A percentile compares a stretch with the other conserved stretches of the same genome.
These are phyloP conservation scores for Xiphophorus maculatus DNA, from an alignment of 2,113 vertebrate genomes.

Conservation along the genomic window DNA sequence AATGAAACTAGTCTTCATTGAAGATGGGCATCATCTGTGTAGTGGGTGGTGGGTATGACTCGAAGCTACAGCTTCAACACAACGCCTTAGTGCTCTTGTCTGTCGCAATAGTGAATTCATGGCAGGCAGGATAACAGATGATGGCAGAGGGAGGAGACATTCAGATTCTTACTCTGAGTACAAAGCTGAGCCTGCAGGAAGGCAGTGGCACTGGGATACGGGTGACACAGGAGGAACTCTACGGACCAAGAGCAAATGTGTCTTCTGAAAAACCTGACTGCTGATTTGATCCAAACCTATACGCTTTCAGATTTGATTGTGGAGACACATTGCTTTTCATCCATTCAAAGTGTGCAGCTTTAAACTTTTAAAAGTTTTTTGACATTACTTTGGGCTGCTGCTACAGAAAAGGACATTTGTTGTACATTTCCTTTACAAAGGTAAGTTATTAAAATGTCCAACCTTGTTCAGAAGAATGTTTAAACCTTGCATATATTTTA, in stretches of 20 bases:
- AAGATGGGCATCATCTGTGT: too few relatives aligned
- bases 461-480: background rate
- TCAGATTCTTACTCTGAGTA: constrained; percentile 32
- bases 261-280: constrained; percentile 17
- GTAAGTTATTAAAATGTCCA: constrained; percentile 25
- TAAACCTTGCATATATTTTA: background rate
- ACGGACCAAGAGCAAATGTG: constrained; percentile 25
- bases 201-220: constrained; percentile 55
- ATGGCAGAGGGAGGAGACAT: constrained; percentile 58
- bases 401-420: constrained; percentile 1
- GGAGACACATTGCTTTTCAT: background rate
- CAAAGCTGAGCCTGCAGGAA: constrained; percentile 43
- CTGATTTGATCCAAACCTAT: constrained; percentile 1
- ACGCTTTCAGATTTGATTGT: background rate
- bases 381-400: background rate
- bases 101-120: background rate
- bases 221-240: constrained; percentile 32
- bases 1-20: too few relatives aligned
- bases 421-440: constrained; percentile 13
- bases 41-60: too few relatives aligned
- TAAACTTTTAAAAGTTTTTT: background rate
- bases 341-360: background rate
- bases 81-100: background rate
- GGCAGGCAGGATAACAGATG: constrained; percentile 15
- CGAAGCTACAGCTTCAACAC: background rate